Conservation (phyloP, 2,113 vertebrate genomes). For the Sialia sialis region DNA sequence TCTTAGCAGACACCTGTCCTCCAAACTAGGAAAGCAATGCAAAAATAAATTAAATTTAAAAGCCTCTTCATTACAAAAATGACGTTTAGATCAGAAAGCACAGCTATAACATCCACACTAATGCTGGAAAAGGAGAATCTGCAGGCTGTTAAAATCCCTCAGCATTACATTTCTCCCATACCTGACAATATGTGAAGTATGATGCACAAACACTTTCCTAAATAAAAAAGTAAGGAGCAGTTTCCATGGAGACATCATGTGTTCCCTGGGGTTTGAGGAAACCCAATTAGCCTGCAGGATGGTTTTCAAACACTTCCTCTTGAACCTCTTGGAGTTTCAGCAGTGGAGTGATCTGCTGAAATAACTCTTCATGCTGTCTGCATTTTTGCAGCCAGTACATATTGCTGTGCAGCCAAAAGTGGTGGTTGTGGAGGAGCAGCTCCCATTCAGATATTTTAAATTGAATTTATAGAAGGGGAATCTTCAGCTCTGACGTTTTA, state of each 20-base stretch:
- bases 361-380: neutral
- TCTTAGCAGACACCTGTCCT: too few species aligned
- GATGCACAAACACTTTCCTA: constrained; percentile 9
- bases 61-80: neutral
- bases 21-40: too few species aligned
- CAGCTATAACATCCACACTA: neutral
- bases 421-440: neutral
- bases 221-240: constrained; percentile 34
- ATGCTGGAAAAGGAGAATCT: neutral
- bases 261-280: constrained; percentile 3
- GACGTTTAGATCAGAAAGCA: neutral
- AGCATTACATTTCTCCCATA: neutral
- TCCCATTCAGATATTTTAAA: neutral
- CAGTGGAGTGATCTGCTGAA: neutral
- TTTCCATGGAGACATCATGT: constrained; percentile 43
- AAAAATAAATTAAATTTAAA: too few species aligned
- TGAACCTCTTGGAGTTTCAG: constrained; percentile 24
- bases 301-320: constrained; percentile 38
- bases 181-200: neutral
- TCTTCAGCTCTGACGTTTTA: neutral
- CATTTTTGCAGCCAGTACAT: neutral
- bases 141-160: neutral
- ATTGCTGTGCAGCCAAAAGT: neutral
- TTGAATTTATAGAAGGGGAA: neutral
- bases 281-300: constrained; percentile 38